Conservation (phyloP, 2,113 vertebrate genomes). For the Ctenomys sociabilis region DNA sequence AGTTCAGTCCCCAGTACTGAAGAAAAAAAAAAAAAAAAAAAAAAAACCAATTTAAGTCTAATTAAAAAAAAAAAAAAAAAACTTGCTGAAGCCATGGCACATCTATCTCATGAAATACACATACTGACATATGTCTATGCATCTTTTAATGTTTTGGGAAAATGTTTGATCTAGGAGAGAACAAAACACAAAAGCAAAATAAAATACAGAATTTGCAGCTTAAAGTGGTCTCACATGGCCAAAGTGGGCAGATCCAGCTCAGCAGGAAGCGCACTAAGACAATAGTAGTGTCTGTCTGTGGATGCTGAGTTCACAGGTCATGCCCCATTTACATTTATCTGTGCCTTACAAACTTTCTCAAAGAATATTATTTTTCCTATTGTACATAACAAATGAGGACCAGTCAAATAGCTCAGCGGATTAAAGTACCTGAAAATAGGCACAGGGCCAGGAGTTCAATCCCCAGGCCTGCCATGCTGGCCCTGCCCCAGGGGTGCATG, state of each 20-base stretch:
- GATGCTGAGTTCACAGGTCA: background rate
- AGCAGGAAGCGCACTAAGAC: background rate
- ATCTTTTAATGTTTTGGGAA: conserved; percentile 41
- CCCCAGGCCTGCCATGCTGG: too few species aligned
- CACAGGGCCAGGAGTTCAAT: too few species aligned
- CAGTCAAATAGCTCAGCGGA: too few species aligned
- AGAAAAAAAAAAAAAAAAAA: too few species aligned
- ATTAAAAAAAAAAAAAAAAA: background rate
- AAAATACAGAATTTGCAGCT: background rate
- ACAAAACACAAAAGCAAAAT: conserved; percentile 9
- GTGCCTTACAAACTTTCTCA: conserved; percentile 34
- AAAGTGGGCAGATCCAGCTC: background rate
- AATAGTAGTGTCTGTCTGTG: background rate
- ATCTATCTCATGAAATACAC: background rate
- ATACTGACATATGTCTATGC: background rate
- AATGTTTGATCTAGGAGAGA: background rate
- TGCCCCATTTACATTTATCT: background rate
- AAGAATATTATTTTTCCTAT: background rate
- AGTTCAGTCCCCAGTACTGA: too few species aligned
- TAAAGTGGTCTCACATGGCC: background rate
- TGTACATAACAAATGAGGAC: conserved; percentile 17
- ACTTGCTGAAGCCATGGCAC: background rate
- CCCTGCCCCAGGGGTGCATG: too few species aligned
- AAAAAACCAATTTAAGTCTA: background rate
- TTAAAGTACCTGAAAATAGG: background rate